phyloP scores from a whole-genome alignment of 2,797 vertebrate genomes.

The Parauchenoglanis ngamensis region DNA sequence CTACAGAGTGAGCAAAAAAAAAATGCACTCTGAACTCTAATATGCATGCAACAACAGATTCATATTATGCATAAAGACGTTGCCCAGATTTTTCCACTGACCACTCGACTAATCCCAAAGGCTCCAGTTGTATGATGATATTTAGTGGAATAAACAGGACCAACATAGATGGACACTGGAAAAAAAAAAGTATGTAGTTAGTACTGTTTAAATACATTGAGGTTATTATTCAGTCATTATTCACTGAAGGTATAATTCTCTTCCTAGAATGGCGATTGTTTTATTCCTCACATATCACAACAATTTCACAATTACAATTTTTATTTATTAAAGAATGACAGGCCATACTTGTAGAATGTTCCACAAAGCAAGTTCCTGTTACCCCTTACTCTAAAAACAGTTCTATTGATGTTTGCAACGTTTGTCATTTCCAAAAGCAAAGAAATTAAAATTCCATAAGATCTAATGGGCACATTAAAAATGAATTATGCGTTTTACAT shows the following conservation, averaged over 20 bases:
- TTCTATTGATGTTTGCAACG: neutral
- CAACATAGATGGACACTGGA: neutral
- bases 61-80: conserved; percentile 29
- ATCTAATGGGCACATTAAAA: neutral
- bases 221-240: too few species aligned
- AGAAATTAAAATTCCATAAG: neutral
- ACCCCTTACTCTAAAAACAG: neutral
- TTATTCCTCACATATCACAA: too few species aligned
- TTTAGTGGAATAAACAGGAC: neutral
- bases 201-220: too few species aligned
- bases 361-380: neutral
- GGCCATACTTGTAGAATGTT: neutral
- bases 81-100: conserved; percentile 38
- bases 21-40: conserved; percentile 20
- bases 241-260: too few species aligned
- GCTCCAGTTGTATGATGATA: neutral
- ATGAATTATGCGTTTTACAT: neutral
- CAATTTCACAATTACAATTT: neutral
- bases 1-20: neutral
- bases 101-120: neutral
- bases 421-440: neutral
- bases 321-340: neutral
- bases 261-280: too few species aligned
- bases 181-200: too few species aligned
- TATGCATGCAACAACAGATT: conserved; percentile 19